Evolutionary conservation across 2,113 vertebrate species (phyloP).

Genomic region (Microcebus lehilahytsara): DNA sequence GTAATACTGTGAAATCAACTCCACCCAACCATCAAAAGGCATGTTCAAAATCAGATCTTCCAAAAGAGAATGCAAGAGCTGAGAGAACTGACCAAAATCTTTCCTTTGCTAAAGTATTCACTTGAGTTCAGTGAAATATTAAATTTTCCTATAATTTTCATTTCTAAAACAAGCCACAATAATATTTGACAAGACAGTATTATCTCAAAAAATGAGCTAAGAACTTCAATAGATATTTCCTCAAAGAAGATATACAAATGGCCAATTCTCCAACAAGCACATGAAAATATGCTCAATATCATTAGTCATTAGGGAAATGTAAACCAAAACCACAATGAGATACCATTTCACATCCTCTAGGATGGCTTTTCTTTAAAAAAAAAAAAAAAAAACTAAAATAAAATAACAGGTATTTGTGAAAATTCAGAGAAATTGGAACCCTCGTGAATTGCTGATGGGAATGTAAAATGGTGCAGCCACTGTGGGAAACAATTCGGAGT

Average conservation of each 20-base stretch:
- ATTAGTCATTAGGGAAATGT: neutral
- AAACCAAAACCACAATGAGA: conserved; percentile 16
- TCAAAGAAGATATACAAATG: neutral
- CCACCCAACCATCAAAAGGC: neutral
- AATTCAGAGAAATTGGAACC: neutral
- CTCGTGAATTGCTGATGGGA: neutral
- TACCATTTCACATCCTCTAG: neutral
- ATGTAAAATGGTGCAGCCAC: neutral
- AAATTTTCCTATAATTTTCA: conserved; percentile 8
- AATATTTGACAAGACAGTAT: neutral
- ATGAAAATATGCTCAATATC: neutral
- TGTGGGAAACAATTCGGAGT: neutral
- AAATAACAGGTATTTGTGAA: neutral
- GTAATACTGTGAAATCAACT: neutral
- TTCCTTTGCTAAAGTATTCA: neutral
- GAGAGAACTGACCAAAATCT: conserved; percentile 17
- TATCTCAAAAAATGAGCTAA: neutral
- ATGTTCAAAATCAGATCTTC: neutral
- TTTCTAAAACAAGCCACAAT: neutral
- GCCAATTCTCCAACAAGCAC: neutral
- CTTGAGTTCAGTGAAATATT: neutral
- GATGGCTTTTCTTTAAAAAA: neutral
- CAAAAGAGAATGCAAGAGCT: neutral
- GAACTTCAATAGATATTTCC: neutral
- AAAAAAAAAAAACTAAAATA: neutral